phyloP scores from a whole-genome alignment of 2,797 vertebrate genomes.

The Nasua narica region DNA sequence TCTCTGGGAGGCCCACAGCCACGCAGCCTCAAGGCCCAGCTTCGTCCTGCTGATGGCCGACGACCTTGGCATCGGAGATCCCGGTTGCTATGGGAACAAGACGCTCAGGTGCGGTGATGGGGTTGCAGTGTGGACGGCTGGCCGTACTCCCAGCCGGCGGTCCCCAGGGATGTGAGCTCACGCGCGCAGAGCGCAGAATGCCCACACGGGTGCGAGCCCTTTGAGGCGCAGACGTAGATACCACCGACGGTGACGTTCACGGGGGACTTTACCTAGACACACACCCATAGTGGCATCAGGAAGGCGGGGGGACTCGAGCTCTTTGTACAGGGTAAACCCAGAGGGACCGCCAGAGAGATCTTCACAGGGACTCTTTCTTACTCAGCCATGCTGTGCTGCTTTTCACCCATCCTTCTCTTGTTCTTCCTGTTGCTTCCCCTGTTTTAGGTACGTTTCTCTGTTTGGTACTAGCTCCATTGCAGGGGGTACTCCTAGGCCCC shows the following conservation, averaged over 20 bases:
- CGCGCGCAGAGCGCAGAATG: rapidly evolving
- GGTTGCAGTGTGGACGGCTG: rapidly evolving
- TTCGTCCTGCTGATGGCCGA: constrained; percentile 93
- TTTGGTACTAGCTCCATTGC: rapidly evolving
- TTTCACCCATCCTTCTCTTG: rapidly evolving
- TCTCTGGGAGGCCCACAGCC: not conserved
- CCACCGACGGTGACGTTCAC: rapidly evolving
- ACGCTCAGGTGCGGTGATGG: constrained; percentile 87
- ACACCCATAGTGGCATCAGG: rapidly evolving
- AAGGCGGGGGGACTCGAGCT: rapidly evolving
- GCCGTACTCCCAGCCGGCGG: rapidly evolving
- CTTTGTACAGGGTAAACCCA: rapidly evolving
- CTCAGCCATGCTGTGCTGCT: rapidly evolving
- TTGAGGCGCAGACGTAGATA: rapidly evolving
- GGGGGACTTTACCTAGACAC: rapidly evolving
- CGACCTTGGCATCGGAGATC: constrained; percentile 94
- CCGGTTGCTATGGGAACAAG: constrained; percentile 93
- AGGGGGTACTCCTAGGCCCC: rapidly evolving
- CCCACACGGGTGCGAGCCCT: rapidly evolving
- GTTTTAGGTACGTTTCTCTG: too few species aligned
- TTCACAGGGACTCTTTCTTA: rapidly evolving
- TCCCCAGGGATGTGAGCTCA: rapidly evolving
- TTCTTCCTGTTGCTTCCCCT: not conserved
- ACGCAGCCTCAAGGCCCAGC: constrained; percentile 80
- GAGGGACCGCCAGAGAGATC: rapidly evolving